phyloP scores from a whole-genome alignment of 2,113 vertebrate genomes.

The Probosciger aterrimus region DNA sequence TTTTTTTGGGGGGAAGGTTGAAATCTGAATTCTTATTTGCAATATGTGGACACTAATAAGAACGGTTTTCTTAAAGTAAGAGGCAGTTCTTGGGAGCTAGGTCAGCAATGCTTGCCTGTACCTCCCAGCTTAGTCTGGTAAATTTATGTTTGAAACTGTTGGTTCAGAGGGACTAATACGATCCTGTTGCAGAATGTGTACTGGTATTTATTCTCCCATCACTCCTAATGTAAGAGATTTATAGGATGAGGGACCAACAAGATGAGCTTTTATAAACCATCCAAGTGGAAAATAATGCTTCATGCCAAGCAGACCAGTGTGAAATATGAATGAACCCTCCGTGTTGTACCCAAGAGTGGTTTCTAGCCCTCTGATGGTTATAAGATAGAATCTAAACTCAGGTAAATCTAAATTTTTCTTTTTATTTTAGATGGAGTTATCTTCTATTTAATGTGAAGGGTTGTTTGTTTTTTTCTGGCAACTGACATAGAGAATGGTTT shows the following conservation, averaged over 20 bases:
- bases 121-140: neutral
- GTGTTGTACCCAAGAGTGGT: neutral
- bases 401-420: neutral
- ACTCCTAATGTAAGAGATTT: neutral
- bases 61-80: neutral
- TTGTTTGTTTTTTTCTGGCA: neutral
- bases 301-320: neutral
- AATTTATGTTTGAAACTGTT: neutral
- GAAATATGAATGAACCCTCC: neutral
- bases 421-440: neutral
- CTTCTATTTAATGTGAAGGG: neutral
- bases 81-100: neutral
- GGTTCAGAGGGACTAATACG: neutral
- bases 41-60: neutral
- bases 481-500: neutral
- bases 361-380: neutral
- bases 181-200: neutral
- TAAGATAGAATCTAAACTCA: constrained; percentile 10
- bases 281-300: neutral
- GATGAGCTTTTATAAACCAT: constrained; percentile 1
- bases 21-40: neutral
- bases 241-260: constrained; percentile 6
- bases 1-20: neutral
- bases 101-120: neutral
- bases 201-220: neutral